Percentiles rank a stretch among this genome's conserved stretches.
Conservation (phyloP, 2,113 vertebrate genomes). For the Siniperca chuatsi region DNA sequence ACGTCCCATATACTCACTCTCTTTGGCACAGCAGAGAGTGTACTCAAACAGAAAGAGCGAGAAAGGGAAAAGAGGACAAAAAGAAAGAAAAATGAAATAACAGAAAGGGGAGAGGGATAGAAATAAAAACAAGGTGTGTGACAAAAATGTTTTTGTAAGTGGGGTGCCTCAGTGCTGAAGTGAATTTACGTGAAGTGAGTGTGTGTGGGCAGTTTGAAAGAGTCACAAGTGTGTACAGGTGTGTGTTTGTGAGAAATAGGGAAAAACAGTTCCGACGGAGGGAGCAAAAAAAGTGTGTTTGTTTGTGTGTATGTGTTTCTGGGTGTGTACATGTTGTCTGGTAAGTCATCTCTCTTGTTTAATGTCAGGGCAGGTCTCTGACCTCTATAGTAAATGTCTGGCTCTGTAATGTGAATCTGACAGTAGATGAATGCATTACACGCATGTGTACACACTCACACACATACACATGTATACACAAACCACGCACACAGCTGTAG, state of each 20-base stretch:
- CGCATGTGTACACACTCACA: not conserved
- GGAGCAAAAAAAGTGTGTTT: not conserved
- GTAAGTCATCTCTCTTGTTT: constrained; percentile 38
- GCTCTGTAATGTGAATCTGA: constrained; percentile 35
- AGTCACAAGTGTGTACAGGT: not conserved
- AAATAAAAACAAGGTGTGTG: constrained; percentile 4
- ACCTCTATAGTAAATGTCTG: constrained; percentile 53
- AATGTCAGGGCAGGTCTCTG: constrained; percentile 51
- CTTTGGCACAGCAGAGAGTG: not conserved
- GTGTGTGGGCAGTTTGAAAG: not conserved
- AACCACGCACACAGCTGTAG: not conserved
- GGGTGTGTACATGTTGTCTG: constrained; percentile 20
- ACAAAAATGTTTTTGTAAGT: not conserved
- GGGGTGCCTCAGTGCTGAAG: not conserved
- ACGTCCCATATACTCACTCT: not conserved
- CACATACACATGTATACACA: constrained; percentile 4
- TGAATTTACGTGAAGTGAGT: not conserved
- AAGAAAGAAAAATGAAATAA: not conserved
- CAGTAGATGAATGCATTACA: constrained; percentile 26
- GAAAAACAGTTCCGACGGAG: not conserved
- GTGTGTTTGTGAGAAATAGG: not conserved
- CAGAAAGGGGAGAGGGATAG: not conserved
- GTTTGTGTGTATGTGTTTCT: not conserved
- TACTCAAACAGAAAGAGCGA: not conserved
- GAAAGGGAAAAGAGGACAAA: not conserved